These are phyloP conservation scores for Notodonta ziczac DNA, from an alignment of 2,888 invertebrate species.

Conservation along the genomic window DNA sequence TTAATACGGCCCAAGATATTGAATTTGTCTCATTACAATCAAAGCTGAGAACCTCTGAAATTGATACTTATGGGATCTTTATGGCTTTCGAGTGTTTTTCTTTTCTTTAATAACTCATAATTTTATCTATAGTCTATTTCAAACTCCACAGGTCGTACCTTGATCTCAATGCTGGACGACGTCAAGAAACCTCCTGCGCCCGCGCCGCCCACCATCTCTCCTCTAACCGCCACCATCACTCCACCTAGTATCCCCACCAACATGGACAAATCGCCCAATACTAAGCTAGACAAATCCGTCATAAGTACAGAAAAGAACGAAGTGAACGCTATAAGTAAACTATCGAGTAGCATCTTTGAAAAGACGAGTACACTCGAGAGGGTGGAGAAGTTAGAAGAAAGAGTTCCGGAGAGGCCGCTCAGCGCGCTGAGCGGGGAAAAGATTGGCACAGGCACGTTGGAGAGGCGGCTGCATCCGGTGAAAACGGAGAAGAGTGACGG, in stretches of 20 bases:
- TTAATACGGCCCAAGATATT: too few relatives aligned
- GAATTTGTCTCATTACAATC: too few relatives aligned
- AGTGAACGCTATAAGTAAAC: conserved; percentile 30
- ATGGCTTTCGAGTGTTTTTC: too few relatives aligned
- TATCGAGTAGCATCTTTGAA: conserved; percentile 35
- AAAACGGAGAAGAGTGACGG: conserved; percentile 58
- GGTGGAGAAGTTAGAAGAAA: conserved; percentile 52
- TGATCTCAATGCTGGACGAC: conserved; percentile 73
- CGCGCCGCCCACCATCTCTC: conserved; percentile 22
- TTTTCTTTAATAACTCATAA: too few relatives aligned
- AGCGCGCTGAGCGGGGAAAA: conserved; percentile 38
- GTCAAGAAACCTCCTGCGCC: conserved; percentile 68
- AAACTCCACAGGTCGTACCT: conserved; percentile 63
- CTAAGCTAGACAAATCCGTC: conserved; percentile 31
- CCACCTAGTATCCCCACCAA: conserved; percentile 16
- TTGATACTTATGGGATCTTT: too few relatives aligned
- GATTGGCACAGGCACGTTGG: conserved; percentile 53
- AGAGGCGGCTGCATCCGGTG: conserved; percentile 55
- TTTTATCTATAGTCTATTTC: neutral
- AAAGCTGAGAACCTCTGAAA: too few relatives aligned
- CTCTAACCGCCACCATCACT: conserved; percentile 4
- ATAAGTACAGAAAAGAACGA: conserved; percentile 46
- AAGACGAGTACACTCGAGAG: conserved; percentile 54
- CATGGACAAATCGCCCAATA: conserved; percentile 45
- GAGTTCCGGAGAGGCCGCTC: conserved; percentile 31